Percentiles rank a stretch among this genome's conserved stretches.
Evolutionary conservation across 2,888 invertebrate genomes (phyloP).

Genomic region (Scotopteryx bipunctaria): DNA sequence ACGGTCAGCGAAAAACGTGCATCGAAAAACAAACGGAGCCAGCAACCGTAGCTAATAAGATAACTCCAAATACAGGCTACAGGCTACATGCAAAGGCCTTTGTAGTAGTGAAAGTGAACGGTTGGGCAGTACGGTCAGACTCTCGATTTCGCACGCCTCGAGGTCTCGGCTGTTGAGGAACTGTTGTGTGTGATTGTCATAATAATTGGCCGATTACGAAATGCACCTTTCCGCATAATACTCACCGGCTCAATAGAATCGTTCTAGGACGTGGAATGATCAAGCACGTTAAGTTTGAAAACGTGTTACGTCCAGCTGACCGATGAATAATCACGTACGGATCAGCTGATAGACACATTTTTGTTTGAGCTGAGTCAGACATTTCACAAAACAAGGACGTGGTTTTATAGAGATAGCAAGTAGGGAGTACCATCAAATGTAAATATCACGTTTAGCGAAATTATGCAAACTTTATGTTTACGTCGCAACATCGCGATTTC

Average conservation of each 20-base stretch:
- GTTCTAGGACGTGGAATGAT: constrained; percentile 10
- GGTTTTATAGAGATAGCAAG: constrained; percentile 2
- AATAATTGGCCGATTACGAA: constrained; percentile 43
- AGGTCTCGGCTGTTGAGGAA: constrained; percentile 45
- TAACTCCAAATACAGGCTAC: constrained; percentile 47
- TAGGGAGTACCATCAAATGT: constrained; percentile 28
- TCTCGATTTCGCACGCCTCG: constrained; percentile 66
- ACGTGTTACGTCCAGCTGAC: too few relatives aligned
- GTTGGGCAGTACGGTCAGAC: constrained; percentile 49
- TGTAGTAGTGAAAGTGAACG: constrained; percentile 66
- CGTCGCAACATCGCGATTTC: constrained; percentile 41
- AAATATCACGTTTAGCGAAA: constrained; percentile 48
- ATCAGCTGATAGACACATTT: constrained; percentile 9
- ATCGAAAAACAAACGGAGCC: constrained; percentile 46
- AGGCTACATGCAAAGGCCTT: constrained; percentile 38
- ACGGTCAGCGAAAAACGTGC: constrained; percentile 40
- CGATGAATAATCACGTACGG: constrained; percentile 14
- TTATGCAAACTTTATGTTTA: constrained; percentile 47
- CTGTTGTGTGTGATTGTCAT: constrained; percentile 36
- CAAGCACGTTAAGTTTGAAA: constrained; percentile 10
- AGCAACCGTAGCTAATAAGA: constrained; percentile 51
- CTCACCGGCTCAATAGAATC: constrained; percentile 3
- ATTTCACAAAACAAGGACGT: constrained; percentile 22
- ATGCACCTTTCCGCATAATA: constrained; percentile 28
- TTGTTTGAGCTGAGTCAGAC: constrained; percentile 1